A percentile compares a stretch with the other conserved stretches of the same genome.
phyloP scores from a whole-genome alignment of 1,140 invertebrate species.

The Drosophila parabipectinata region DNA sequence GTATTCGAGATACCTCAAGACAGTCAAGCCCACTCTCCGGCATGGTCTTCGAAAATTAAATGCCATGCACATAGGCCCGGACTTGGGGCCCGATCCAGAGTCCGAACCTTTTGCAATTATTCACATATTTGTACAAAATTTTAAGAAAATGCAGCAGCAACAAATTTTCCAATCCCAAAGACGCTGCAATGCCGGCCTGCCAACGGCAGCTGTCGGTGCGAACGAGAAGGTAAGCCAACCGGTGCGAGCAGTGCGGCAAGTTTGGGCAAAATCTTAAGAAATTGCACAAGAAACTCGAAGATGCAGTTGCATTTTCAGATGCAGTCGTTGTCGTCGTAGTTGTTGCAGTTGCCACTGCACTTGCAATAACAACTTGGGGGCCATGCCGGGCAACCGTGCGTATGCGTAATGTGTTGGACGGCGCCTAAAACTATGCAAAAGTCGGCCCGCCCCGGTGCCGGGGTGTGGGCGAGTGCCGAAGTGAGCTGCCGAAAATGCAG shows the following conservation, averaged over 20 bases:
- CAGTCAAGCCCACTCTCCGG: neutral
- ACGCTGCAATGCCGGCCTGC: conserved; percentile 42
- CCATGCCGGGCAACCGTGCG: conserved; percentile 46
- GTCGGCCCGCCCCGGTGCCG: conserved; percentile 26
- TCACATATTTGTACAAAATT: conserved; percentile 79
- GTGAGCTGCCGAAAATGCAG: conserved; percentile 56
- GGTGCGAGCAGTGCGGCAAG: conserved; percentile 46
- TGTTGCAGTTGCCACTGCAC: conserved; percentile 26
- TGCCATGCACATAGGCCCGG: conserved; percentile 52
- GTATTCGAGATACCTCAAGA: conserved; percentile 36
- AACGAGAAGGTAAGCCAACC: conserved; percentile 45
- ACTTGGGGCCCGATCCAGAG: neutral
- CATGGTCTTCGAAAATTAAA: conserved; percentile 41
- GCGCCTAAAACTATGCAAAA: conserved; percentile 72
- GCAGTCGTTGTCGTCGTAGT: conserved; percentile 24
- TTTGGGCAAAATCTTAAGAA: conserved; percentile 69
- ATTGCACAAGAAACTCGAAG: conserved; percentile 70
- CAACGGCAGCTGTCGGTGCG: conserved; percentile 28
- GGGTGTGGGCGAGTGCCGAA: conserved; percentile 30
- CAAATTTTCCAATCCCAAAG: conserved; percentile 68
- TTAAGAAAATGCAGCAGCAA: conserved; percentile 80
- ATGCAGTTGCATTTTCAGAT: conserved; percentile 51
- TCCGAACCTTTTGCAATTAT: conserved; percentile 66
- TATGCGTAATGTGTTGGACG: conserved; percentile 64
- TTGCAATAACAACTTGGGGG: conserved; percentile 26